A percentile compares a stretch with the other conserved stretches of the same genome.
Conservation (phyloP, 1,140 invertebrate genomes). For the Brachionus paranguensis region DNA sequence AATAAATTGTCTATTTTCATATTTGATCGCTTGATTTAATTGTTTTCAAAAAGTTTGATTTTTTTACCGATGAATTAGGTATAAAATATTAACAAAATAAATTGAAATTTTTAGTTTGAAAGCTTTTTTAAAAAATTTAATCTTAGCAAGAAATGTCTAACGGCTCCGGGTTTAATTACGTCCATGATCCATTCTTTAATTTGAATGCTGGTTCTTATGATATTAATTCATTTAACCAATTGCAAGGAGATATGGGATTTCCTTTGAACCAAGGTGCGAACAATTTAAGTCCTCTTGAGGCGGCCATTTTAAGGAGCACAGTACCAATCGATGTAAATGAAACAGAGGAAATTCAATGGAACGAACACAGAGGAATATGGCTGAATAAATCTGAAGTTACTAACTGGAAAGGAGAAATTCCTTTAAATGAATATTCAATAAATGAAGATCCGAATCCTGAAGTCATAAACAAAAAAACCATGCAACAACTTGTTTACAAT, state of each 20-base stretch:
- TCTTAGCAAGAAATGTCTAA: background rate
- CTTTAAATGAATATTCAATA: conserved; percentile 34
- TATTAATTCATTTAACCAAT: background rate
- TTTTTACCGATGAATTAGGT: background rate
- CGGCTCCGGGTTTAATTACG: background rate
- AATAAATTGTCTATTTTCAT: background rate
- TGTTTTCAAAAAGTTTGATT: background rate
- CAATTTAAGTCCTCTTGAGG: conserved; percentile 13
- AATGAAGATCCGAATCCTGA: conserved; percentile 40
- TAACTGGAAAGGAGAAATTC: conserved; percentile 29
- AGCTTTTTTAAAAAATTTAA: background rate
- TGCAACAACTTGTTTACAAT: conserved; percentile 14
- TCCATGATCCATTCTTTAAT: background rate
- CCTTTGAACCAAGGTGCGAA: background rate
- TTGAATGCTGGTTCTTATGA: background rate
- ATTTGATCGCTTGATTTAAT: conserved; percentile 30
- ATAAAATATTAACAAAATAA: background rate
- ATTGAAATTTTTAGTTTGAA: background rate
- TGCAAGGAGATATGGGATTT: background rate
- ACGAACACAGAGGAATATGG: conserved; percentile 34
- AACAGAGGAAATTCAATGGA: conserved; percentile 24
- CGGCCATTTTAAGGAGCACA: conserved; percentile 5
- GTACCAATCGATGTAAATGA: conserved; percentile 39
- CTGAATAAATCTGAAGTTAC: conserved; percentile 15
- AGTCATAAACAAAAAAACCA: conserved; percentile 8